These are phyloP conservation scores for Rhincodon typus DNA, from an alignment of 2,797 vertebrate genomes.

Conservation along the genomic window DNA sequence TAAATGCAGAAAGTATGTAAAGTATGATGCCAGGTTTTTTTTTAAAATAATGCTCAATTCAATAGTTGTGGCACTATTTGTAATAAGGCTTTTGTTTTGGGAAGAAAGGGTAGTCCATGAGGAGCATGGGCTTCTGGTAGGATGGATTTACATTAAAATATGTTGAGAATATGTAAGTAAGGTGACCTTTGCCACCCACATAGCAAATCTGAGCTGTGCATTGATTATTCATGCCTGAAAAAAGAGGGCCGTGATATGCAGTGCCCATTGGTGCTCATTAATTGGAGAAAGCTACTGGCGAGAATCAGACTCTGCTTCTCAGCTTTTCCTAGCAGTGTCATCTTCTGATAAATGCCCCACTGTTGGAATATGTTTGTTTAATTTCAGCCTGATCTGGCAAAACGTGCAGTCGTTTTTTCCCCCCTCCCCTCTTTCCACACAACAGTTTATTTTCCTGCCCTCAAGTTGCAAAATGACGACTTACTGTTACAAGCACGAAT, in stretches of 20 bases:
- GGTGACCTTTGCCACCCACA: constrained; percentile 49
- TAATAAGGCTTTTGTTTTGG: not conserved
- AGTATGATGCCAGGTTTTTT: not conserved
- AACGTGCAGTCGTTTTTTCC: not conserved
- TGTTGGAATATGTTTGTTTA: constrained; percentile 18
- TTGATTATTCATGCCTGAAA: constrained; percentile 76
- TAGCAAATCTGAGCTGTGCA: constrained; percentile 55
- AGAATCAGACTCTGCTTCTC: constrained; percentile 42
- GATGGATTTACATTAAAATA: not conserved
- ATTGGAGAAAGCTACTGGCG: constrained; percentile 53
- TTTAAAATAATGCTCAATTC: not conserved
- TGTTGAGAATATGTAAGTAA: constrained; percentile 34
- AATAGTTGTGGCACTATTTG: not conserved
- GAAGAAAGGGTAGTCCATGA: not conserved
- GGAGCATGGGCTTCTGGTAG: not conserved
- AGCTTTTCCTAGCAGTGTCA: constrained; percentile 39
- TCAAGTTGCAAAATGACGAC: constrained; percentile 51
- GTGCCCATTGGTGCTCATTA: constrained; percentile 60
- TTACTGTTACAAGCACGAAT: constrained; percentile 48
- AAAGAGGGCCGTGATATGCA: constrained; percentile 59
- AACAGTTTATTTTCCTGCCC: not conserved
- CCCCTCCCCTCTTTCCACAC: not conserved
- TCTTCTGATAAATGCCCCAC: not conserved
- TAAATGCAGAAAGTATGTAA: not conserved
- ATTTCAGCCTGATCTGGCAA: constrained; percentile 30